Percentiles rank a stretch among this genome's conserved stretches.
phyloP scores from a whole-genome alignment of 2,113 vertebrate genomes.

The Polyodon spathula region DNA sequence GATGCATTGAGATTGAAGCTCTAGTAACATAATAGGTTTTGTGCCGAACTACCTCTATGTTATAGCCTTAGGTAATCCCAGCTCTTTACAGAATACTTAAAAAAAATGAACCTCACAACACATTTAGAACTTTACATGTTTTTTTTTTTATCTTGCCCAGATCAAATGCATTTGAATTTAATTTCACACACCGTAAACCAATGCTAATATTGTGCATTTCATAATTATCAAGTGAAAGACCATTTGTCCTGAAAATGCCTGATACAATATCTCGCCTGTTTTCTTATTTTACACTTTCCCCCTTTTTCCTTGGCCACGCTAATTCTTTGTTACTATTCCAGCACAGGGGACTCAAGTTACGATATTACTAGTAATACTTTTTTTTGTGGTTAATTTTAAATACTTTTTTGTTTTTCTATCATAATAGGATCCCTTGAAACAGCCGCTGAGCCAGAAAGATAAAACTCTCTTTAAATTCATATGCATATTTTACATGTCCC shows the following conservation, averaged over 20 bases:
- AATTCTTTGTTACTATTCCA: constrained; percentile 8
- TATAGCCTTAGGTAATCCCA: constrained; percentile 33
- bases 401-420: not conserved
- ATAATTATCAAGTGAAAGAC: constrained; percentile 18
- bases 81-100: constrained; percentile 37
- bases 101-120: constrained; percentile 31
- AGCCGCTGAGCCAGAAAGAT: no score
- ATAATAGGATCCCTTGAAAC: no score
- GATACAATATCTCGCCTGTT: constrained; percentile 15
- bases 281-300: constrained; percentile 11
- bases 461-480: no score
- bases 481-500: no score
- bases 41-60: constrained; percentile 28
- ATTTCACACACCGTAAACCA: constrained; percentile 33
- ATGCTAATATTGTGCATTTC: constrained; percentile 31
- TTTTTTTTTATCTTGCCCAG: constrained; percentile 17
- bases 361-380: not conserved
- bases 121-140: constrained; percentile 23
- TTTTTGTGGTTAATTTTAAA: not conserved
- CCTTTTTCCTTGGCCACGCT: constrained; percentile 15
- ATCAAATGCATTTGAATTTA: constrained; percentile 39
- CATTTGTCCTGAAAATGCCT: constrained; percentile 19
- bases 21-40: constrained; percentile 29
- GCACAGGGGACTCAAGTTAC: not conserved
- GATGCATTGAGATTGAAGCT: constrained; percentile 25